Evolutionary conservation across 92 coral and sea anemone species (phyloP), one percentile per base, ranked within the genome.

Genomic region (Epizoanthus rinbou): DNA sequence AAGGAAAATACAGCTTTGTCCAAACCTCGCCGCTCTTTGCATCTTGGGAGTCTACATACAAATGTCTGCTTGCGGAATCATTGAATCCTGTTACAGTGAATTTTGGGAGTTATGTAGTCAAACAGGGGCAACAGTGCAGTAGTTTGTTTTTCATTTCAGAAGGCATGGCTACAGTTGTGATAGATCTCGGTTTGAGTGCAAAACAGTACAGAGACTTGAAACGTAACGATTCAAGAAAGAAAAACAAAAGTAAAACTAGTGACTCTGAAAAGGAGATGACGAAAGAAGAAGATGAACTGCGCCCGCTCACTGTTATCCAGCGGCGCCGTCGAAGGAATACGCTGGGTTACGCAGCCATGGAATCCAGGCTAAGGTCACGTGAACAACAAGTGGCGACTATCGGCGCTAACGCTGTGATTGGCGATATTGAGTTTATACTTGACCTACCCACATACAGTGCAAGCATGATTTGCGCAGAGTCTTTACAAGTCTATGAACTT

Each of bases 401-500:
- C n/a, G 99, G 99, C 24, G 86, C 87, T 41, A 91, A 92, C 74
- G 97, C 94, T 69, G 81, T 94, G 76, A 94, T 97, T 4, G 99
- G 99, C 3, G 98, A 91, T 66, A 80, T 97, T 8, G 99, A 97
- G 86, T 88, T 92, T 75, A 74, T 90, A 33, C 89, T 97, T 14
- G 95, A 89, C 62, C 87, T 92, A 22, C 88, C 97, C 11, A 79
- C 90, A 10, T 91, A 88, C 87, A 91, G 92, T 71, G 80, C 91
- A 19, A 97, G 92, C 68, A 93, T 94, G 3, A 90, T 90, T 80
- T 94, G 97, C 69, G 81, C 92, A 17, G 98, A 93, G 75, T 88
- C 93, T 24, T 37, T 93, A 68, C 91, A 91, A 53, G 88, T 90
- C 67, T 93, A 91, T 37, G 94, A 93, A 87, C 88, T 93, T 24